Percentiles rank a stretch among this genome's conserved stretches.
Evolutionary conservation across 2,113 vertebrate genomes (phyloP).

Genomic region (Hystrix cristata): DNA sequence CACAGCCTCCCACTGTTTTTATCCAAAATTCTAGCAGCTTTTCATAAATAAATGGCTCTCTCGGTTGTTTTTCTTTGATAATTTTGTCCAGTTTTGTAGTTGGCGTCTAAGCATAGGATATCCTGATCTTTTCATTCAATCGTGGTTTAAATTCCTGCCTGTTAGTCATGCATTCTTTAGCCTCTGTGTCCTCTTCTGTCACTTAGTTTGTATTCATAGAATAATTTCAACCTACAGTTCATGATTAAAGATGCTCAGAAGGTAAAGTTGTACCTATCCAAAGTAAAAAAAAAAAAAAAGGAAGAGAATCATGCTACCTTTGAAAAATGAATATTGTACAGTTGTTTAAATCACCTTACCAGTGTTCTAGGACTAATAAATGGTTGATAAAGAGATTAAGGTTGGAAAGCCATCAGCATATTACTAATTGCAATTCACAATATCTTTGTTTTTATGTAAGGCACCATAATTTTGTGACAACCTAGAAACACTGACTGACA

Average conservation of each 20-base stretch:
- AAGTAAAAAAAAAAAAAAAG: constrained; percentile 4
- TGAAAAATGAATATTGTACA: constrained; percentile 28
- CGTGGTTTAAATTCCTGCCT: neutral
- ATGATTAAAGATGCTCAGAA: neutral
- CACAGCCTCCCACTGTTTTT: constrained; percentile 30
- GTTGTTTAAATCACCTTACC: neutral
- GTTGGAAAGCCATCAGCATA: constrained; percentile 11
- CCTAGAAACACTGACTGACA: neutral
- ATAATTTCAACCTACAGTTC: neutral
- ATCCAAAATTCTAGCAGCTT: constrained; percentile 32
- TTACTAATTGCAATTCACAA: neutral
- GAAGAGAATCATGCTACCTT: neutral
- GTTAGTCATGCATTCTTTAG: neutral
- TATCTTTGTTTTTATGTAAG: constrained; percentile 15
- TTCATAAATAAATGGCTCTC: constrained; percentile 49
- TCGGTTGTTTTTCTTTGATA: constrained; percentile 32
- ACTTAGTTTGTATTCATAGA: constrained; percentile 2
- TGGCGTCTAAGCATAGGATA: neutral
- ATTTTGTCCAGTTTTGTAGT: neutral
- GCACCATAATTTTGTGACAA: neutral
- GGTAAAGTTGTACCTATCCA: neutral
- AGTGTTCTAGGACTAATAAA: neutral
- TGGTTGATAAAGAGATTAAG: neutral
- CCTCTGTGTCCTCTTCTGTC: neutral
- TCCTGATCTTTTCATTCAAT: neutral